Evolutionary conservation across 1,140 invertebrate species (phyloP).

Genomic region (Pygmarrhopalites habei): DNA sequence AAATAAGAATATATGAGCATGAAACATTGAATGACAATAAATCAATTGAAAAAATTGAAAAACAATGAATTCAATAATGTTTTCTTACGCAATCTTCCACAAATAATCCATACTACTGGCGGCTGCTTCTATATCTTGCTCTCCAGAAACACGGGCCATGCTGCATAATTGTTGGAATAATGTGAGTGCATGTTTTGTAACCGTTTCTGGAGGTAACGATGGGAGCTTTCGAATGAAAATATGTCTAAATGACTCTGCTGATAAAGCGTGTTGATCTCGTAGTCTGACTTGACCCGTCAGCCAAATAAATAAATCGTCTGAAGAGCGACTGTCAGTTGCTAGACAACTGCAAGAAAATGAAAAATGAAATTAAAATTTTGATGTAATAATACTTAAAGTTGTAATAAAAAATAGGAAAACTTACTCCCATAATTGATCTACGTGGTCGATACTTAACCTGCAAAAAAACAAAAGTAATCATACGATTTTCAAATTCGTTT

Average conservation of each 20-base stretch:
- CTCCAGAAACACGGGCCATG: conserved; percentile 62
- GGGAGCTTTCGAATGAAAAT: conserved; percentile 84
- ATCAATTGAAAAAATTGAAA: no score
- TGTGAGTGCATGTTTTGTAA: conserved; percentile 83
- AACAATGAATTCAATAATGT: no score
- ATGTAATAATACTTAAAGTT: no score
- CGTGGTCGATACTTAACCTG: conserved; percentile 76
- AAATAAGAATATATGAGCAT: no score
- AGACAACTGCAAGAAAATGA: no score
- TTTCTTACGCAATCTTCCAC: conserved; percentile 71
- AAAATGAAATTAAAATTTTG: no score
- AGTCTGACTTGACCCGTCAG: conserved; percentile 48
- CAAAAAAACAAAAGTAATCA: conserved; percentile 15
- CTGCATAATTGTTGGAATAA: conserved; percentile 85
- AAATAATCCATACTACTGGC: conserved; percentile 80
- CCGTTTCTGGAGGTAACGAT: conserved; percentile 72
- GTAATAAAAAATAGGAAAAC: no score
- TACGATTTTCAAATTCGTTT: neutral
- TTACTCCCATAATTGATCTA: conserved; percentile 82
- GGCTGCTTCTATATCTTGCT: conserved; percentile 43
- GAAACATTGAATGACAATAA: no score
- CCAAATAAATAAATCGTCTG: conserved; percentile 89
- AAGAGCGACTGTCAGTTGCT: conserved; percentile 69
- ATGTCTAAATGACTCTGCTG: conserved; percentile 74
- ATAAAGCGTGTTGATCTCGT: conserved; percentile 80